Evolutionary conservation across 2,113 vertebrate species (phyloP).

Genomic region (cat (Felis catus)): DNA sequence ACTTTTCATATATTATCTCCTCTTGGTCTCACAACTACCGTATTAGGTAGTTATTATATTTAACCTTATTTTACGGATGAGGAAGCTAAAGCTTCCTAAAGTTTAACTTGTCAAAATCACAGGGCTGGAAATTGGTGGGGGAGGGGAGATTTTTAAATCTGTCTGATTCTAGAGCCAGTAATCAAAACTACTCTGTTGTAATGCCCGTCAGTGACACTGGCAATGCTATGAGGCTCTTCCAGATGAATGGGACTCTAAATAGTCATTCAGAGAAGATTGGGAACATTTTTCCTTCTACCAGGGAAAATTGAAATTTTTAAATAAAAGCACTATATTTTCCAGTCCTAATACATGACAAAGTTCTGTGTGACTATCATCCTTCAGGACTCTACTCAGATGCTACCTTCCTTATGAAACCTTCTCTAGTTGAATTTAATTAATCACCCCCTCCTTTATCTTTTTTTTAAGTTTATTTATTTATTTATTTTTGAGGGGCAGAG

Average conservation of each 20-base stretch:
- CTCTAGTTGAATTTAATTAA: not conserved
- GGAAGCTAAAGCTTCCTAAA: not conserved
- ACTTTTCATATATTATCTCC: not conserved
- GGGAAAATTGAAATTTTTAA: not conserved
- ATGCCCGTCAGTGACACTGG: not conserved
- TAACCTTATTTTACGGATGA: not conserved
- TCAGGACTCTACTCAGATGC: not conserved
- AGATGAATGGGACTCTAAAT: not conserved
- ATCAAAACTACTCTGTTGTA: not conserved
- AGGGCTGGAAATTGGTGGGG: not conserved
- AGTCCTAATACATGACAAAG: not conserved
- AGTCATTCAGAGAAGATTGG: not conserved
- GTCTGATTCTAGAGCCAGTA: not conserved
- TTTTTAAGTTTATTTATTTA: no score
- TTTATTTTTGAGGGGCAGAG: no score
- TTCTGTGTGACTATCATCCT: not conserved
- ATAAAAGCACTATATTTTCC: slow-evolving; percentile 4
- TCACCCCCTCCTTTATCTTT: not conserved
- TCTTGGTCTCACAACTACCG: not conserved
- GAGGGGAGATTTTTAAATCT: not conserved
- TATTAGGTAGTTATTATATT: not conserved
- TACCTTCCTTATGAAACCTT: not conserved
- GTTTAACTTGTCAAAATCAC: not conserved
- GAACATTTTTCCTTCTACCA: not conserved
- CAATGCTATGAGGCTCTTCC: not conserved